A percentile compares a stretch with the other conserved stretches of the same genome.
phyloP scores from a whole-genome alignment of 1,140 invertebrate genomes.

The Mylabris phalerata region DNA sequence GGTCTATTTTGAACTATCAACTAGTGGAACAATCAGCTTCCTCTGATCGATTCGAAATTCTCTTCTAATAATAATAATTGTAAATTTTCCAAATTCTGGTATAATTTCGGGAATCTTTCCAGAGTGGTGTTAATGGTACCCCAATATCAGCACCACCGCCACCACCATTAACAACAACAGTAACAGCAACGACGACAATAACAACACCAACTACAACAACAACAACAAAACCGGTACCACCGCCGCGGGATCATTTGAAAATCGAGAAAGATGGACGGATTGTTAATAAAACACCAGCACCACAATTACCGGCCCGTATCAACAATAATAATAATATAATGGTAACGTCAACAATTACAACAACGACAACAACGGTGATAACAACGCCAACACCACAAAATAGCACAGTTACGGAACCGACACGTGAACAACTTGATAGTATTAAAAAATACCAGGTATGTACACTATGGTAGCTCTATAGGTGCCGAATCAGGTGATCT shows the following conservation, averaged over 20 bases:
- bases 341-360: constrained; percentile 21
- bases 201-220: constrained; percentile 34
- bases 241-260: constrained; percentile 63
- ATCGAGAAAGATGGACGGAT: constrained; percentile 55
- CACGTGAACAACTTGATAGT: constrained; percentile 78
- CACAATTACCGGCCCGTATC: constrained; percentile 59
- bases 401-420: constrained; percentile 53
- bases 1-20: no score
- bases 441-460: constrained; percentile 83
- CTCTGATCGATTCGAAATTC: no score
- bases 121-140: constrained; percentile 48
- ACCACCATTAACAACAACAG: neutral
- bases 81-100: neutral
- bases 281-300: constrained; percentile 58
- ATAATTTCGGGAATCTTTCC: constrained; percentile 31
- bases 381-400: constrained; percentile 28
- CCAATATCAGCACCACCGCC: constrained; percentile 19
- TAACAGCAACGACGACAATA: constrained; percentile 21
- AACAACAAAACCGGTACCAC: constrained; percentile 59
- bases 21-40: no score
- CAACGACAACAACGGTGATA: constrained; percentile 35
- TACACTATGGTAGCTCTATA: no score
- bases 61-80: no score
- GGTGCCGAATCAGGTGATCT: no score
- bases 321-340: constrained; percentile 43